Conservation (phyloP, 2,797 vertebrate genomes). For the Hydrolagus colliei region DNA sequence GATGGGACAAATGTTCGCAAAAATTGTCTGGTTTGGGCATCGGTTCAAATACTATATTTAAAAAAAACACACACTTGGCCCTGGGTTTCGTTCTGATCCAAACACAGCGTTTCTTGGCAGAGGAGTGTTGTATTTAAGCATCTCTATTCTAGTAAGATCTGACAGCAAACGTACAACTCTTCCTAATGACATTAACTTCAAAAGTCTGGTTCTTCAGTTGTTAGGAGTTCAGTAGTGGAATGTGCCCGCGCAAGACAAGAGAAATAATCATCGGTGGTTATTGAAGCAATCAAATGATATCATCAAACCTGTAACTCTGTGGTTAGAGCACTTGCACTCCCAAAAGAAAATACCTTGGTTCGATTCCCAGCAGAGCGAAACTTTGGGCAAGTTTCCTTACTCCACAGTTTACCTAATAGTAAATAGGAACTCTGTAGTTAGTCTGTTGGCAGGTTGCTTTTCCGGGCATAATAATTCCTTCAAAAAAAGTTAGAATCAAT, state of each 20-base stretch:
- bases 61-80: too few species aligned
- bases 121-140: neutral
- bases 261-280: neutral
- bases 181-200: neutral
- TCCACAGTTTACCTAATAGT: too few species aligned
- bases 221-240: neutral
- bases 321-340: too few species aligned
- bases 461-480: too few species aligned
- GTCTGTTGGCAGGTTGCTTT: too few species aligned
- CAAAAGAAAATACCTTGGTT: too few species aligned
- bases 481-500: too few species aligned
- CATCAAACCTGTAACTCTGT: too few species aligned
- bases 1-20: constrained; percentile 9
- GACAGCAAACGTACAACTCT: neutral
- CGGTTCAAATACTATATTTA: neutral
- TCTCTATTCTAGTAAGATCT: neutral
- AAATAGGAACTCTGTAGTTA: too few species aligned
- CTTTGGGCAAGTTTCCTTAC: too few species aligned
- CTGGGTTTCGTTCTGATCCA: neutral
- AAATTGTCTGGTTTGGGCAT: constrained; percentile 13
- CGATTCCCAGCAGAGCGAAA: too few species aligned
- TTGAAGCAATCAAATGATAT: neutral
- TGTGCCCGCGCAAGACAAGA: too few species aligned
- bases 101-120: neutral
- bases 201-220: neutral